A percentile compares a stretch with the other conserved stretches of the same genome.
Conservation (phyloP, 2,888 invertebrate species). For the Sesamia inferens region DNA sequence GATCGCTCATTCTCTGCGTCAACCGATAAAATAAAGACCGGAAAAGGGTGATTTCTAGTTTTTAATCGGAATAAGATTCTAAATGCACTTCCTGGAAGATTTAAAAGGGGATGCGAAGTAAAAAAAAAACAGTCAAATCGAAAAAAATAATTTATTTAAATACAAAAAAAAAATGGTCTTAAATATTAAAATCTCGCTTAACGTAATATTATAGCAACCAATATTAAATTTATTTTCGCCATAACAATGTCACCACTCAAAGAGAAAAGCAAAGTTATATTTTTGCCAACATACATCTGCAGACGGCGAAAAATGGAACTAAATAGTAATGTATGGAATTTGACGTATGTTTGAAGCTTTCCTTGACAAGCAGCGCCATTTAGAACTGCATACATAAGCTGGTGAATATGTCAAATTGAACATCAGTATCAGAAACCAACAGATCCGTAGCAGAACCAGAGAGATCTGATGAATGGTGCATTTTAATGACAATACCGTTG, state of each 20-base stretch:
- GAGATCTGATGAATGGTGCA: too few relatives aligned
- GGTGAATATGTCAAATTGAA: background rate
- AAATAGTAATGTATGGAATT: slow-evolving; percentile 10
- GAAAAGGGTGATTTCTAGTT: too few relatives aligned
- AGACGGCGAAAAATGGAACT: slow-evolving; percentile 9
- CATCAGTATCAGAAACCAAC: background rate
- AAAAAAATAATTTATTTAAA: slow-evolving; percentile 75
- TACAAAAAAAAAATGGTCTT: slow-evolving; percentile 73
- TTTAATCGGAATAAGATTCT: too few relatives aligned
- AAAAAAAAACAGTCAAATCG: slow-evolving; percentile 18
- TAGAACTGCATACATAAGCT: background rate
- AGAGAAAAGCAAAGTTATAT: slow-evolving; percentile 5
- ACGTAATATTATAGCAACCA: slow-evolving; percentile 61
- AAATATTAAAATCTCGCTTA: slow-evolving; percentile 69
- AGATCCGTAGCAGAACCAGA: background rate
- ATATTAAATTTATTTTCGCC: slow-evolving; percentile 33
- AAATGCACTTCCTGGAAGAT: background rate
- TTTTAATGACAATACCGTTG: too few relatives aligned
- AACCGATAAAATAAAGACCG: too few relatives aligned
- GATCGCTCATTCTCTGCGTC: too few relatives aligned
- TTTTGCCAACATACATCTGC: background rate
- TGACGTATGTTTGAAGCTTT: slow-evolving; percentile 3
- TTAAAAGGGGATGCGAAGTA: background rate
- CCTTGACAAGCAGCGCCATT: background rate
- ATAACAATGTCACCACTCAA: slow-evolving; percentile 28